Evolutionary conservation across 1,140 invertebrate genomes (phyloP).

Genomic region (Zaprionus inermis): DNA sequence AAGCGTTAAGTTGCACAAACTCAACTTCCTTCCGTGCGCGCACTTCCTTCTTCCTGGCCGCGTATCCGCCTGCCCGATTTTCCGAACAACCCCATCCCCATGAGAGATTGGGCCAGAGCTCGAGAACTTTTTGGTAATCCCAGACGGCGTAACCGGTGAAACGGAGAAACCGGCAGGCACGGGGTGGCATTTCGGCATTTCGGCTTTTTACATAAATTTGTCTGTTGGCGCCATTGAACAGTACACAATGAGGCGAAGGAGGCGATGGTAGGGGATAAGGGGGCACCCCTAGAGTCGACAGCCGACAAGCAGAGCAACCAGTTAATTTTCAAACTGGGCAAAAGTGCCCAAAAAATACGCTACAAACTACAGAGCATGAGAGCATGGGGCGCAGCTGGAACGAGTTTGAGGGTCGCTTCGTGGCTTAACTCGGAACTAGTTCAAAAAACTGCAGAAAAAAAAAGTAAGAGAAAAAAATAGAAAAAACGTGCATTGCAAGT

Average conservation of each 20-base stretch:
- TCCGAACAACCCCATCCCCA: slow-evolving; percentile 9
- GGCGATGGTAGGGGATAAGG: neutral
- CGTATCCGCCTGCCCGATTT: slow-evolving; percentile 21
- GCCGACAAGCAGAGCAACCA: slow-evolving; percentile 65
- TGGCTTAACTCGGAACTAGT: slow-evolving; percentile 53
- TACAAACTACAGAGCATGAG: neutral
- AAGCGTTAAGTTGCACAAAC: slow-evolving; percentile 75
- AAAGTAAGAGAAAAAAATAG: neutral
- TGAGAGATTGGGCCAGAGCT: slow-evolving; percentile 25
- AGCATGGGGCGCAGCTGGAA: neutral
- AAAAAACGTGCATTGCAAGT: slow-evolving; percentile 39
- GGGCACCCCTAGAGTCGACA: slow-evolving; percentile 30
- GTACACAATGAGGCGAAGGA: slow-evolving; percentile 47
- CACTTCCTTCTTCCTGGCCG: slow-evolving; percentile 51
- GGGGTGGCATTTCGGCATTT: slow-evolving; percentile 60
- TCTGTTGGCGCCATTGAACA: slow-evolving; percentile 64
- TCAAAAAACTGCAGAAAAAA: slow-evolving; percentile 45
- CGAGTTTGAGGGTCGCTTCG: slow-evolving; percentile 35
- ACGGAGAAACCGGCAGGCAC: too few species aligned
- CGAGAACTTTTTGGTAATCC: slow-evolving; percentile 42
- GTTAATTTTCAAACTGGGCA: slow-evolving; percentile 74
- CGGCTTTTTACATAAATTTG: slow-evolving; percentile 57
- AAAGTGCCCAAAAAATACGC: slow-evolving; percentile 65
- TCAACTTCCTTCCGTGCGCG: slow-evolving; percentile 66
- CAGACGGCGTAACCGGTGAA: slow-evolving; percentile 22